Conservation (phyloP, 2,888 invertebrate species). For the Cantharis nigra region DNA sequence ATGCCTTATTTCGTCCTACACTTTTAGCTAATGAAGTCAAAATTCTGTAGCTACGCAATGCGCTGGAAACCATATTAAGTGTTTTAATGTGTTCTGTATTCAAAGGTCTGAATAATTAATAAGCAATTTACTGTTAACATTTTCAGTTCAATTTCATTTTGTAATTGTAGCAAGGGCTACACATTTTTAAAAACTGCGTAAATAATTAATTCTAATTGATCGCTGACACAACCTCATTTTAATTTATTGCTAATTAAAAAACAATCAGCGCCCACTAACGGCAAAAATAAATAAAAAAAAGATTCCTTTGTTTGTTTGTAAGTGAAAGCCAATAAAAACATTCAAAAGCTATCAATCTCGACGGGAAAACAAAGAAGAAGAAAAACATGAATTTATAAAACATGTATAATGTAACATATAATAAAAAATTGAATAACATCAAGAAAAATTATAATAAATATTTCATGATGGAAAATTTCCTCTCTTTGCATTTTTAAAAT, state of each 20-base stretch:
- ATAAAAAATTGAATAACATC: background rate
- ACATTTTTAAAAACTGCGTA: background rate
- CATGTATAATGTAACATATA: background rate
- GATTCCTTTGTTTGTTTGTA: background rate
- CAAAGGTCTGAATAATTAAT: background rate
- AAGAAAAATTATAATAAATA: background rate
- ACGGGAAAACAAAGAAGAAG: background rate
- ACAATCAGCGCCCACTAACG: background rate
- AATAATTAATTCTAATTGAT: background rate
- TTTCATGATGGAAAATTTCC: background rate
- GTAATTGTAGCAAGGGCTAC: background rate
- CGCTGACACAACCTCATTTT: background rate
- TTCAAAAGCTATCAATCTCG: background rate
- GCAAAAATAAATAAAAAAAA: background rate
- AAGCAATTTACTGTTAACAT: background rate
- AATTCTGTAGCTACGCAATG: background rate
- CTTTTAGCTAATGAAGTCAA: background rate
- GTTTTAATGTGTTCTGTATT: background rate
- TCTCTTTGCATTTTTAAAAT: background rate
- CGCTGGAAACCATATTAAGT: background rate
- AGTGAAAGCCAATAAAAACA: background rate
- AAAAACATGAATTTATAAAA: background rate
- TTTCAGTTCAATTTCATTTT: background rate
- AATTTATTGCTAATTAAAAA: background rate
- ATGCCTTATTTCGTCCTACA: background rate